A percentile compares a stretch with the other conserved stretches of the same genome.
Conservation (phyloP, 2,888 invertebrate species). For the Caenorhabditis sinica region DNA sequence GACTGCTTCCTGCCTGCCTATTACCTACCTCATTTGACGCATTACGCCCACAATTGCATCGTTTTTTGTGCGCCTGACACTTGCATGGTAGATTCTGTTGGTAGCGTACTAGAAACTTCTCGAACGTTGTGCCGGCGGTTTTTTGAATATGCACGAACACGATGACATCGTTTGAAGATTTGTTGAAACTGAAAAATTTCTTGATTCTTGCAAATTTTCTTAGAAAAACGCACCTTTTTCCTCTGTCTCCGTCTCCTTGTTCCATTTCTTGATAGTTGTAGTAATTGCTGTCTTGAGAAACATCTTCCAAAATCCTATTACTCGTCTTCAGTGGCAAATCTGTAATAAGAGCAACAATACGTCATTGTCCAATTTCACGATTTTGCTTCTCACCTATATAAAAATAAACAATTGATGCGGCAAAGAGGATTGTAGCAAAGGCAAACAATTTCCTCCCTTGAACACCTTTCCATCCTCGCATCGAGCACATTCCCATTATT, state of each 20-base stretch:
- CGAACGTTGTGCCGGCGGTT: constrained; percentile 97
- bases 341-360: constrained; percentile 28
- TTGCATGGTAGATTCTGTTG: constrained; percentile 94
- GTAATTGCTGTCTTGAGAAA: not conserved
- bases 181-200: constrained; percentile 79
- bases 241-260: not conserved
- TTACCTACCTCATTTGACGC: constrained; percentile 86
- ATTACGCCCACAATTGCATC: constrained; percentile 82
- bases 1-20: constrained; percentile 8
- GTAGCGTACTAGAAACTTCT: constrained; percentile 96
- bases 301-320: constrained; percentile 4
- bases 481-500: constrained; percentile 59
- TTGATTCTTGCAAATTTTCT: not conserved
- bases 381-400: constrained; percentile 64
- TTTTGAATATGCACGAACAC: constrained; percentile 99
- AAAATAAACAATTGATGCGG: constrained; percentile 69
- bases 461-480: constrained; percentile 64
- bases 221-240: not conserved
- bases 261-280: constrained; percentile 30
- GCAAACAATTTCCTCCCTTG: constrained; percentile 64
- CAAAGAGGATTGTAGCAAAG: constrained; percentile 64
- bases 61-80: constrained; percentile 87
- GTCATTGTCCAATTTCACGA: constrained; percentile 41
- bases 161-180: constrained; percentile 91
- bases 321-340: constrained; percentile 52